phyloP scores from a whole-genome alignment of 2,888 invertebrate species.

The Chouioia cunea region DNA sequence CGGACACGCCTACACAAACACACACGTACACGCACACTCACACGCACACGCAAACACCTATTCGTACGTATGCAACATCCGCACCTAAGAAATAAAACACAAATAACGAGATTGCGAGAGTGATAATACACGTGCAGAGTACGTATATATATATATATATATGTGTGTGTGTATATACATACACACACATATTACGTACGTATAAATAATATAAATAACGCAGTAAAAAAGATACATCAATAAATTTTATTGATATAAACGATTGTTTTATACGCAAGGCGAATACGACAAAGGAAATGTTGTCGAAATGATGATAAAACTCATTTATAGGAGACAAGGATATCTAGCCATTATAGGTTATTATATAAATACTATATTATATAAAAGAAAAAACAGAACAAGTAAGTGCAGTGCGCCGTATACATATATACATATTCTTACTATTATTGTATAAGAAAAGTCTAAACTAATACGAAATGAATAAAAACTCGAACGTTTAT shows the following conservation, averaged over 20 bases:
- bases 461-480: constrained; percentile 41
- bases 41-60: background rate
- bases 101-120: constrained; percentile 20
- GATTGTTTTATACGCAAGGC: constrained; percentile 57
- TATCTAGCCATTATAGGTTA: background rate
- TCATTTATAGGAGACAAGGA: constrained; percentile 35
- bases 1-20: constrained; percentile 1
- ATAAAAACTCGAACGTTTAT: constrained; percentile 48
- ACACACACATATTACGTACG: constrained; percentile 48
- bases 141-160: constrained; percentile 17
- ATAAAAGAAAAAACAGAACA: background rate
- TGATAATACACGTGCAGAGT: constrained; percentile 36
- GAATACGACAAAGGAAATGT: constrained; percentile 48
- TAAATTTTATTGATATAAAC: constrained; percentile 50
- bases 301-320: constrained; percentile 51
- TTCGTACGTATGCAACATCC: background rate
- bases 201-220: constrained; percentile 44
- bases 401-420: constrained; percentile 25
- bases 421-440: constrained; percentile 42
- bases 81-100: background rate
- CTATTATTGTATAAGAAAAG: constrained; percentile 35
- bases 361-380: background rate
- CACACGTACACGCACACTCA: background rate
- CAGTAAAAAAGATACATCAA: constrained; percentile 46
- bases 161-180: no score